Evolutionary conservation across 2,888 invertebrate genomes (phyloP).

Genomic region (Belgica antarctica): DNA sequence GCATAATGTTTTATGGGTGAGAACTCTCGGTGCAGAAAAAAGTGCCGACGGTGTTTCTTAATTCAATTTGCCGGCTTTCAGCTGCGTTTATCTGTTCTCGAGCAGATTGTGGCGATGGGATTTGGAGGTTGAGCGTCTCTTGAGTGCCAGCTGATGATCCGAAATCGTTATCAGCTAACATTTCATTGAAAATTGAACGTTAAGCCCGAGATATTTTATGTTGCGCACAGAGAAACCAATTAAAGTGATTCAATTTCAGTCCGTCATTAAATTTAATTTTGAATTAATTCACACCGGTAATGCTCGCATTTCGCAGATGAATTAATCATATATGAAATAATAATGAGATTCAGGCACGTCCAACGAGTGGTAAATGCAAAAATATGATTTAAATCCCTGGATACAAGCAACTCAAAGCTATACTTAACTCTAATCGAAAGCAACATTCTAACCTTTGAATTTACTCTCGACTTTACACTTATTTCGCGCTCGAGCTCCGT

Average conservation of each 20-base stretch:
- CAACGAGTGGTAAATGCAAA: neutral
- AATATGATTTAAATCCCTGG: neutral
- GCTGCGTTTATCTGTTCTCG: neutral
- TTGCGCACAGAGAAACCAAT: neutral
- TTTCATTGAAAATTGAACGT: neutral
- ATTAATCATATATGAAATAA: constrained; percentile 26
- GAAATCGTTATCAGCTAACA: neutral
- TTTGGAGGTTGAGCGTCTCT: neutral
- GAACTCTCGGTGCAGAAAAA: neutral
- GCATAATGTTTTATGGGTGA: constrained; percentile 18
- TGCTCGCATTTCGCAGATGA: constrained; percentile 12
- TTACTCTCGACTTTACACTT: neutral
- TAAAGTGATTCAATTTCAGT: constrained; percentile 41
- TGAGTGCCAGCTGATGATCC: neutral
- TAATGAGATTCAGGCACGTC: constrained; percentile 25
- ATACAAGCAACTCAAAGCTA: neutral
- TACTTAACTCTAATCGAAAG: neutral
- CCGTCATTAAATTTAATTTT: constrained; percentile 37
- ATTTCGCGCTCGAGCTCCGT: neutral
- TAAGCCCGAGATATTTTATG: neutral
- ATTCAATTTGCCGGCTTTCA: constrained; percentile 9
- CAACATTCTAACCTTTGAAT: neutral
- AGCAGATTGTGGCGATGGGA: neutral
- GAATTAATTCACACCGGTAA: constrained; percentile 23
- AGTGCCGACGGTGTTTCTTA: constrained; percentile 37